These are phyloP conservation scores for Penaeus indicus DNA, from an alignment of 1,140 invertebrate species.

Conservation along the genomic window DNA sequence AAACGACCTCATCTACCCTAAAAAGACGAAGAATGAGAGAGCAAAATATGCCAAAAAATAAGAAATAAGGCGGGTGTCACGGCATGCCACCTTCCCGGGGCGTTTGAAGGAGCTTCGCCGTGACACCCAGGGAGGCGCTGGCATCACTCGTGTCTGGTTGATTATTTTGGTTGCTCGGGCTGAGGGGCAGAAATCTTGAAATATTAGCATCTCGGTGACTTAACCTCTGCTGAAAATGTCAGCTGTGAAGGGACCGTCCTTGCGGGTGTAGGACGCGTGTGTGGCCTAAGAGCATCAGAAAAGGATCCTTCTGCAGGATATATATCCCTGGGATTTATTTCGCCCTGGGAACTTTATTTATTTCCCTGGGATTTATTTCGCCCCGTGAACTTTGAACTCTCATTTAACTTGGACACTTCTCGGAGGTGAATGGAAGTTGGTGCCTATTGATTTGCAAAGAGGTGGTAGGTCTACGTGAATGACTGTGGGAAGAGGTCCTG, in stretches of 20 bases:
- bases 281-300: too few species aligned
- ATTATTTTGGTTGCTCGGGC: conserved; percentile 32
- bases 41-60: background rate
- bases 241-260: background rate
- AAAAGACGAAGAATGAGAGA: background rate
- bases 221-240: background rate
- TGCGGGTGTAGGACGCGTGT: too few species aligned
- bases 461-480: too few species aligned
- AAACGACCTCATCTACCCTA: background rate
- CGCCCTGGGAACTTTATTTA: too few species aligned
- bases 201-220: background rate
- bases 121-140: conserved; percentile 32
- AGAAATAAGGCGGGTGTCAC: background rate
- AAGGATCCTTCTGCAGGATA: too few species aligned
- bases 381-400: too few species aligned
- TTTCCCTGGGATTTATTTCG: too few species aligned
- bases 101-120: conserved; percentile 27
- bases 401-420: too few species aligned
- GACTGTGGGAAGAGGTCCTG: too few species aligned
- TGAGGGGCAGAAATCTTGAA: background rate
- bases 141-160: conserved; percentile 36
- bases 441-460: too few species aligned
- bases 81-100: background rate
- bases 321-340: too few species aligned
- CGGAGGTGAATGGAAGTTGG: too few species aligned